Base-by-base conservation (phyloP, 2,888 invertebrate species). In the Reticulitermes lucifugus region DNA sequence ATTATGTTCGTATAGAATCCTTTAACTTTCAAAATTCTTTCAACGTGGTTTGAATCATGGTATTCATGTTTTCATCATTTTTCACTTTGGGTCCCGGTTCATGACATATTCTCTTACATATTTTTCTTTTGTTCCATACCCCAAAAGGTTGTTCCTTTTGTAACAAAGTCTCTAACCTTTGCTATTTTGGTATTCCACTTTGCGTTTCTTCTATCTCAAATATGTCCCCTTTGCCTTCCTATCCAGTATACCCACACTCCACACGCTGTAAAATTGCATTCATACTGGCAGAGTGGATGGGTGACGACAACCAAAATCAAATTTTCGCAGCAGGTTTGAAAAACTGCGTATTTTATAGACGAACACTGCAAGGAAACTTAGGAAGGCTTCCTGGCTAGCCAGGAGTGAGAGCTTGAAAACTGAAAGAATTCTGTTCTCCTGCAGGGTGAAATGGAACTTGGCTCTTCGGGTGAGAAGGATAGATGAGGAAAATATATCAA, bases 271-370 rank as follows among this genome's bases (percentile, higher is more conserved):
- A 80, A 80, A 80, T 80, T 80, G 80, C 80, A 80, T 80, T 80
- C 80, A 80, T 80, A 41, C 60, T 59, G 59, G 21, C 7, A 35
- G 80, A 29, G 21, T 80, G 60, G 80, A 80, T 80, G 80, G 80
- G 60, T 80, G 80, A 59, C 80, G 80, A 80, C 80, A 55, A 60
- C 60, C 80, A 80, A 80, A 80, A 80, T 80, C 80, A 80, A 80
- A 80, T 80, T 59, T 80, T 60, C 7, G 22, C 80, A 22, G 29
- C 55, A 80, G 80, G 80, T 80, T 79, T 80, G 80, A 80, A 80
- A 80, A 80, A 80, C 60, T 80, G 80, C 80, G 35, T 80, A 29
- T 80, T 80, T 80, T 80, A 80, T 29, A 35, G 73, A 35, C 41
- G 41, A 73, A 70, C 25, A 14, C 0, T 70, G 70, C 18, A 70